Evolutionary conservation across 2,888 invertebrate species (phyloP).

Genomic region (Caenorhabditis japonica): DNA sequence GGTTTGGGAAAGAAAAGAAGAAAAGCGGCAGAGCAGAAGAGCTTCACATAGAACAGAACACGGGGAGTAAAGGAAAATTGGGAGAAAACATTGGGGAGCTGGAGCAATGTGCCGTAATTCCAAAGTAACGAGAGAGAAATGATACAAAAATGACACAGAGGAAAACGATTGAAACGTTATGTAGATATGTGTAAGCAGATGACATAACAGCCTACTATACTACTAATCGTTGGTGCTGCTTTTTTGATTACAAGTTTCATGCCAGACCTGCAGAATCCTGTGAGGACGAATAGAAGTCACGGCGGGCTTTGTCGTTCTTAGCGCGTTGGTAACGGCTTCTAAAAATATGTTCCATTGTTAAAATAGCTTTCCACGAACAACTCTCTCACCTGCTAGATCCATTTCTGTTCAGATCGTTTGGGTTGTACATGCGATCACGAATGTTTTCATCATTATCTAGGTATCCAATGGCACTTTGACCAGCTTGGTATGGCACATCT

Average conservation of each 20-base stretch:
- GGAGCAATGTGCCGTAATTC: background rate
- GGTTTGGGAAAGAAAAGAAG: no score
- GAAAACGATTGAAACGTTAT: conserved; percentile 20
- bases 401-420: conserved; percentile 58
- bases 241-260: conserved; percentile 29
- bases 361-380: background rate
- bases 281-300: conserved; percentile 70
- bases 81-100: conserved; percentile 10
- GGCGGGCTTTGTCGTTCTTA: conserved; percentile 71
- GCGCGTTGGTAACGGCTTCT: conserved; percentile 63
- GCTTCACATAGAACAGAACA: conserved; percentile 34
- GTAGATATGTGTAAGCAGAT: conserved; percentile 45
- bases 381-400: conserved; percentile 58
- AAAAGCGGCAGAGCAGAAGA: conserved; percentile 4
- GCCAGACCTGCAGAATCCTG: conserved; percentile 67
- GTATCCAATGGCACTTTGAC: conserved; percentile 55
- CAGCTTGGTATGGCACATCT: conserved; percentile 57
- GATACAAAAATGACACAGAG: conserved; percentile 25
- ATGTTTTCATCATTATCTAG: conserved; percentile 60
- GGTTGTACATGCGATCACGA: conserved; percentile 60
- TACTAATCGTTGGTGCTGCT: conserved; percentile 10
- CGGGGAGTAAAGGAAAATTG: background rate
- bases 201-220: conserved; percentile 39
- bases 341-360: background rate
- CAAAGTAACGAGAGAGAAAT: conserved; percentile 26